Percentiles rank a stretch among this genome's conserved stretches.
phyloP scores from a whole-genome alignment of 2,888 invertebrate genomes.

The Tetropium fuscum region DNA sequence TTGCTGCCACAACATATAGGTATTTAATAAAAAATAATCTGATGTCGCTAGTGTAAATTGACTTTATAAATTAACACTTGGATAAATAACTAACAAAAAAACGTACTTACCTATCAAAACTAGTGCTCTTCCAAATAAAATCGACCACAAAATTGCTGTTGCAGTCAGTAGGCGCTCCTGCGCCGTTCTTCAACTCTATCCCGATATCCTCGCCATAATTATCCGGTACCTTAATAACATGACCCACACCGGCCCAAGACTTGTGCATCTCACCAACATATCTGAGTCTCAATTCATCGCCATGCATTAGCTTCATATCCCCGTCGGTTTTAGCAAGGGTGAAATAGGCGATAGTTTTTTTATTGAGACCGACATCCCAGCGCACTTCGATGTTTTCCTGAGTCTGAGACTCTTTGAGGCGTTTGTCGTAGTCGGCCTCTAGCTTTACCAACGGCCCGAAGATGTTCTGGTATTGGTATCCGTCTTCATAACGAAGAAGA shows the following conservation, averaged over 20 bases:
- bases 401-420: conserved; percentile 97
- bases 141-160: conserved; percentile 97
- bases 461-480: conserved; percentile 98
- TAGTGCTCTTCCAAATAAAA: conserved; percentile 99
- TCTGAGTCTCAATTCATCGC: conserved; percentile 94
- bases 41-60: too few relatives aligned
- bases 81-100: too few relatives aligned
- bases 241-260: conserved; percentile 97
- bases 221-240: conserved; percentile 96
- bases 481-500: conserved; percentile 90
- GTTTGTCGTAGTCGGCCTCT: conserved; percentile 98
- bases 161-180: conserved; percentile 93
- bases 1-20: background rate
- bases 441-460: conserved; percentile 97
- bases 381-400: conserved; percentile 98
- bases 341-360: conserved; percentile 98
- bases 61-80: too few relatives aligned
- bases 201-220: conserved; percentile 99
- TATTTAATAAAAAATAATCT: conserved; percentile 1
- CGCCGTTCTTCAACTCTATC: conserved; percentile 92
- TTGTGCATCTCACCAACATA: conserved; percentile 94
- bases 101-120: conserved; percentile 85
- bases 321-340: conserved; percentile 97
- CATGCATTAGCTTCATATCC: conserved; percentile 99
- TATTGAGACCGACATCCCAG: conserved; percentile 99